Evolutionary conservation across 2,888 invertebrate species (phyloP).

Genomic region (Trichopria drosophilae): DNA sequence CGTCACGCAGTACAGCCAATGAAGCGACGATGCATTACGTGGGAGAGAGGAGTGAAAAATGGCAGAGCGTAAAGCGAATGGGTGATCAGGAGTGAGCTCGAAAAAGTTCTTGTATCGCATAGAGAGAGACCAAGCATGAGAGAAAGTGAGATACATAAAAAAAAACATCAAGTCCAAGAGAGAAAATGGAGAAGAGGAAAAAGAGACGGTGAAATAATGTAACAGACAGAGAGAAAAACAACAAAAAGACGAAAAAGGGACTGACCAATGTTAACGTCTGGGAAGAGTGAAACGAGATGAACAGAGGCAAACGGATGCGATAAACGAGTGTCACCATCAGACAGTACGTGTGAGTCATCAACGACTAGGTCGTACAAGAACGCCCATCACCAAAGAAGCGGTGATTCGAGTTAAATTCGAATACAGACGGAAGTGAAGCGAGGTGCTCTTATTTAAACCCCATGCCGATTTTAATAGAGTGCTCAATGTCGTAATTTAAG

Average conservation of each 20-base stretch:
- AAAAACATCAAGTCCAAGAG: slow-evolving; percentile 5
- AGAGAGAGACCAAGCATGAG: slow-evolving; percentile 19
- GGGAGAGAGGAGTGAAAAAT: slow-evolving; percentile 30
- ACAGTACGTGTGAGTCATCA: slow-evolving; percentile 32
- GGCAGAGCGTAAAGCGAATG: slow-evolving; percentile 30
- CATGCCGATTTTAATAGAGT: too few relatives aligned
- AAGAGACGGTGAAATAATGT: slow-evolving; percentile 15
- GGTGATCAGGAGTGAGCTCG: slow-evolving; percentile 28
- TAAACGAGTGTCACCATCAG: slow-evolving; percentile 38
- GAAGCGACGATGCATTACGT: slow-evolving; percentile 38
- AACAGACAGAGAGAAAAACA: too few relatives aligned
- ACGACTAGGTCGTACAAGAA: slow-evolving; percentile 23
- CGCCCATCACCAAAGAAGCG: slow-evolving; percentile 21
- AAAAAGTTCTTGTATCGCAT: too few relatives aligned
- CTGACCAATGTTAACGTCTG: too few relatives aligned
- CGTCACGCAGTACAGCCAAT: slow-evolving; percentile 36
- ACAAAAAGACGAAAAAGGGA: too few relatives aligned
- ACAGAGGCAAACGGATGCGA: slow-evolving; percentile 27
- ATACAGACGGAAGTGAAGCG: too few relatives aligned
- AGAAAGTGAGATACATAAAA: slow-evolving; percentile 24
- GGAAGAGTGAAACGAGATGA: too few relatives aligned
- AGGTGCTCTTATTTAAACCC: too few relatives aligned
- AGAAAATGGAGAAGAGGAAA: slow-evolving; percentile 28
- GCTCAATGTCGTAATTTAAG: too few relatives aligned
- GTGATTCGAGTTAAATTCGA: slow-evolving; percentile 17